Evolutionary conservation across 2,797 vertebrate genomes (phyloP).

Genomic region (Peromyscus aztecus): DNA sequence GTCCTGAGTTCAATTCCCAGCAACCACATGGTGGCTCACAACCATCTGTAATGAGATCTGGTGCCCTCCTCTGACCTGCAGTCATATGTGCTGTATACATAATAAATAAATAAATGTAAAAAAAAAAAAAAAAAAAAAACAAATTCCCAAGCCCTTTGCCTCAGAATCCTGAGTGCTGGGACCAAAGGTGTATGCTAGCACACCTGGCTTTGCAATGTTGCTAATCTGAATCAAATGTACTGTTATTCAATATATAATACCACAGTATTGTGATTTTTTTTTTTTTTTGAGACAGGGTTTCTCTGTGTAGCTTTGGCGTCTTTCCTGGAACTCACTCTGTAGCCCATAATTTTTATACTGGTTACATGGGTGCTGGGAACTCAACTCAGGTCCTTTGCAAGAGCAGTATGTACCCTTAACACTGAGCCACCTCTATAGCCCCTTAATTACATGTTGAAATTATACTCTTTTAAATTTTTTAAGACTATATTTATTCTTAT

Average conservation of each 20-base stretch:
- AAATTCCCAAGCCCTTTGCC: background rate
- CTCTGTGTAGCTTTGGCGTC: too few relatives aligned
- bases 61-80: too few relatives aligned
- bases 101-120: too few relatives aligned
- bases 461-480: background rate
- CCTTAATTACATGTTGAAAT: background rate
- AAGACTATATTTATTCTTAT: background rate
- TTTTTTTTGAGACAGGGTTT: too few relatives aligned
- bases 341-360: slow-evolving; percentile 36
- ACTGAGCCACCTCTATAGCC: background rate
- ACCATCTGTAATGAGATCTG: too few relatives aligned
- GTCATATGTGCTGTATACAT: too few relatives aligned
- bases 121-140: too few relatives aligned
- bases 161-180: background rate
- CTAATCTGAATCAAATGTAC: background rate
- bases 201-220: background rate
- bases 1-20: too few relatives aligned
- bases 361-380: background rate
- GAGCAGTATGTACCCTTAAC: background rate
- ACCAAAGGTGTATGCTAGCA: background rate
- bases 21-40: too few relatives aligned
- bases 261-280: too few relatives aligned
- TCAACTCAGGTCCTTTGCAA: background rate
- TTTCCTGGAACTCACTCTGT: too few relatives aligned
- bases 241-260: background rate